phyloP scores from a whole-genome alignment of 2,113 vertebrate genomes.

The Zeus faber region DNA sequence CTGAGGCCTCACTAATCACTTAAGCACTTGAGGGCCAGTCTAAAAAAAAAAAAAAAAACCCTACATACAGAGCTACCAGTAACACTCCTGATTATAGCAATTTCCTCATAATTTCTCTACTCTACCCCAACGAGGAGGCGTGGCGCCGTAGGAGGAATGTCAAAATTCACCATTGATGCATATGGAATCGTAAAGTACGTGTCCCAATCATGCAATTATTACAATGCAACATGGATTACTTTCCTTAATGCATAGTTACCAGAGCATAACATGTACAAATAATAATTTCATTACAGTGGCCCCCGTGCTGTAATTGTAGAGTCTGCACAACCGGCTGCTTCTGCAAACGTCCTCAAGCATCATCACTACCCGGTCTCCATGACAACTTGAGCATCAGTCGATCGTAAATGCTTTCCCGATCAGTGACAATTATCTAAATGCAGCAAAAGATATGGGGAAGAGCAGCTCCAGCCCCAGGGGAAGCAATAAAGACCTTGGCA shows the following conservation, averaged over 20 bases:
- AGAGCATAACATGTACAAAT: conserved; percentile 71
- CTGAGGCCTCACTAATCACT: conserved; percentile 24
- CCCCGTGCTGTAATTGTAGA: conserved; percentile 43
- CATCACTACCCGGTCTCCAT: conserved; percentile 29
- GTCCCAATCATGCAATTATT: conserved; percentile 52
- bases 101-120: not conserved
- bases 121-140: not conserved
- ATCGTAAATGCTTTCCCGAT: not conserved
- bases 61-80: conserved; percentile 5
- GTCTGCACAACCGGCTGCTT: conserved; percentile 16
- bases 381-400: conserved; percentile 36
- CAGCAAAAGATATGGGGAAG: not conserved
- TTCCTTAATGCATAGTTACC: conserved; percentile 63
- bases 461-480: not conserved
- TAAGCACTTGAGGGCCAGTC: conserved; percentile 6
- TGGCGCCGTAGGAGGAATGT: conserved; percentile 35
- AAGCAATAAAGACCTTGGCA: not conserved
- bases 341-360: conserved; percentile 22
- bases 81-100: conserved; percentile 31
- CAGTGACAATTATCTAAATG: not conserved
- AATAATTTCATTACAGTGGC: conserved; percentile 56
- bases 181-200: conserved; percentile 17
- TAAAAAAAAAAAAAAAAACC: too few species aligned
- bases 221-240: conserved; percentile 14
- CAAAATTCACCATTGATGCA: conserved; percentile 25